Conservation (phyloP, 2,888 invertebrate species). For the Escarpia spicata region DNA sequence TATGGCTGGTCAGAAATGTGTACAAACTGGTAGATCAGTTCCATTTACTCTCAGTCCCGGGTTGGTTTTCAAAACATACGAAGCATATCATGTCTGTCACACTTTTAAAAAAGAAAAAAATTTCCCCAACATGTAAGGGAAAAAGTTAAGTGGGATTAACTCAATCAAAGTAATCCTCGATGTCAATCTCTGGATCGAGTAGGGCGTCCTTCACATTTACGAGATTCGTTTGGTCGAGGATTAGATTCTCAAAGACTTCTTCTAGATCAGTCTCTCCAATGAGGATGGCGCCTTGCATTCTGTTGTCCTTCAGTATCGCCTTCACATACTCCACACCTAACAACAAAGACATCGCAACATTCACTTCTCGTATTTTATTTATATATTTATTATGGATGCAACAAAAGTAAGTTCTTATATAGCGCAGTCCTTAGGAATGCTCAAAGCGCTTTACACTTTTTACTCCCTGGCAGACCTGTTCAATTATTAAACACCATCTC, state of each 20-base stretch:
- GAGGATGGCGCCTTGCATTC: constrained; percentile 90
- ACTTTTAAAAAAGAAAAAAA: too few species aligned
- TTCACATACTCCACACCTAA: constrained; percentile 75
- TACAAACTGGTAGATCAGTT: too few species aligned
- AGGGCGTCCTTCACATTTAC: constrained; percentile 89
- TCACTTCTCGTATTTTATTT: neutral
- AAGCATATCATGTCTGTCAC: too few species aligned
- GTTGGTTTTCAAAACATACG: too few species aligned
- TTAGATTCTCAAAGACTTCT: constrained; percentile 97
- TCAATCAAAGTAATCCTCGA: constrained; percentile 96
- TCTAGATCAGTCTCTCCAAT: constrained; percentile 97
- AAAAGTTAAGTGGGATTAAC: neutral
- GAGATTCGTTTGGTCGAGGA: constrained; percentile 91
- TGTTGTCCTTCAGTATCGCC: constrained; percentile 83
- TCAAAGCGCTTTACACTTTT: too few species aligned
- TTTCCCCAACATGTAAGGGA: neutral
- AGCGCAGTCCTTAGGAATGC: too few species aligned
- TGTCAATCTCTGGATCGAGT: constrained; percentile 93
- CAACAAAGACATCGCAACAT: constrained; percentile 28
- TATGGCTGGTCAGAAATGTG: too few species aligned
- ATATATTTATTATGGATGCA: neutral
- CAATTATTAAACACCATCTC: too few species aligned
- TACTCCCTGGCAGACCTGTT: too few species aligned
- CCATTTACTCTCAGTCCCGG: too few species aligned
- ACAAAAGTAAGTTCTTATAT: too few species aligned